Evolutionary conservation across 2,888 invertebrate species (phyloP).

Genomic region (Craniophora ligustri): DNA sequence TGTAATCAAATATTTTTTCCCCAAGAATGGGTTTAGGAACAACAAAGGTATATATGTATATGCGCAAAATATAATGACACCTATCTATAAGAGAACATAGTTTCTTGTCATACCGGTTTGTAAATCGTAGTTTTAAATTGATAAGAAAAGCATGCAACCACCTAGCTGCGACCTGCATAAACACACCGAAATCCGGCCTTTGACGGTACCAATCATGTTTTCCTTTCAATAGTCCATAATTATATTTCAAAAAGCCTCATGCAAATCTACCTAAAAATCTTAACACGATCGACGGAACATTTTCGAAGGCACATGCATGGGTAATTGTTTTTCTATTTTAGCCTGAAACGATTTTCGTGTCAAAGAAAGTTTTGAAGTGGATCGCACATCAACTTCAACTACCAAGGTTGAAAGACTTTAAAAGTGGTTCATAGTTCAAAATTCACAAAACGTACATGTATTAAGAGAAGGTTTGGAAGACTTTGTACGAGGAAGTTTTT

Average conservation of each 20-base stretch:
- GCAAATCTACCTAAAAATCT: slow-evolving; percentile 9
- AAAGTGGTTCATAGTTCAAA: slow-evolving; percentile 43
- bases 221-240: slow-evolving; percentile 23
- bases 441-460: slow-evolving; percentile 17
- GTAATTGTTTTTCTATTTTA: slow-evolving; percentile 30
- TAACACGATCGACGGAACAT: background rate
- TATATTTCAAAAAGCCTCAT: slow-evolving; percentile 1
- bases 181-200: slow-evolving; percentile 31
- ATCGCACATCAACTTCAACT: slow-evolving; percentile 52
- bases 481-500: slow-evolving; percentile 4
- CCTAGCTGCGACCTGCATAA: slow-evolving; percentile 36
- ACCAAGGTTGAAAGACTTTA: slow-evolving; percentile 46
- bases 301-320: slow-evolving; percentile 10
- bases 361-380: slow-evolving; percentile 60
- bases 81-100: no score
- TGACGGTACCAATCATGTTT: slow-evolving; percentile 27
- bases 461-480: slow-evolving; percentile 9
- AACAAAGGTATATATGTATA: no score
- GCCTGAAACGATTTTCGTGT: slow-evolving; percentile 70
- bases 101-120: no score
- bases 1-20: no score
- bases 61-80: no score
- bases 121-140: no score
- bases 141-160: no score
- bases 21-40: no score